Evolutionary conservation across 2,113 vertebrate genomes (phyloP).

Genomic region (Larimichthys crocea): DNA sequence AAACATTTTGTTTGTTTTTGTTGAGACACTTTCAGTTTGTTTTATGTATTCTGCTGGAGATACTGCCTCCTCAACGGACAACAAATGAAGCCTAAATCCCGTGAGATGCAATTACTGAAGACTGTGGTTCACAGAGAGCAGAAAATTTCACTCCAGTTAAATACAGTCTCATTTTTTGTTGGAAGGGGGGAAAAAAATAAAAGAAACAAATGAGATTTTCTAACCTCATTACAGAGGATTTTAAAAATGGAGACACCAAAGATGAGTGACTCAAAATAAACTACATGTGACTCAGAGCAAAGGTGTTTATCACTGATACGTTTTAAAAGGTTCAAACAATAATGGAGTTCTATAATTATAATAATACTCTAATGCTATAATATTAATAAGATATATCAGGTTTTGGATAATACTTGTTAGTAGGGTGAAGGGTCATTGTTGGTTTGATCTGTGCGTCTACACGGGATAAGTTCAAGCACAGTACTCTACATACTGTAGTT

Average conservation of each 20-base stretch:
- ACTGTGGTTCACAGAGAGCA: constrained; percentile 45
- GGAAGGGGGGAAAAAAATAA: background rate
- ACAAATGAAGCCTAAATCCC: constrained; percentile 69
- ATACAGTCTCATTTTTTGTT: constrained; percentile 36
- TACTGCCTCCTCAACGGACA: constrained; percentile 60
- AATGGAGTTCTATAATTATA: background rate
- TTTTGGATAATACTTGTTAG: background rate
- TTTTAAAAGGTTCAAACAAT: background rate
- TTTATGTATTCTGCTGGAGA: constrained; percentile 56
- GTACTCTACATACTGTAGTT: background rate
- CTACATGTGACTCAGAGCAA: background rate
- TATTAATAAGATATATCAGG: background rate
- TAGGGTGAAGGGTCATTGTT: background rate
- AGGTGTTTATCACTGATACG: background rate
- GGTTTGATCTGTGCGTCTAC: background rate
- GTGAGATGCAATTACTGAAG: constrained; percentile 74
- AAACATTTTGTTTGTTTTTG: constrained; percentile 51
- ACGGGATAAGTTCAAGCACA: background rate
- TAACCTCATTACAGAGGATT: constrained; percentile 56
- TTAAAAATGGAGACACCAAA: constrained; percentile 35
- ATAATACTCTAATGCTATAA: too few relatives aligned
- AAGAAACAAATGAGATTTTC: constrained; percentile 44
- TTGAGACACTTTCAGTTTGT: constrained; percentile 24
- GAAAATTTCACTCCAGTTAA: constrained; percentile 51
- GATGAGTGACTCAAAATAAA: constrained; percentile 2